phyloP scores from a whole-genome alignment of 2,888 invertebrate genomes.

The Caenorhabditis sinica region DNA sequence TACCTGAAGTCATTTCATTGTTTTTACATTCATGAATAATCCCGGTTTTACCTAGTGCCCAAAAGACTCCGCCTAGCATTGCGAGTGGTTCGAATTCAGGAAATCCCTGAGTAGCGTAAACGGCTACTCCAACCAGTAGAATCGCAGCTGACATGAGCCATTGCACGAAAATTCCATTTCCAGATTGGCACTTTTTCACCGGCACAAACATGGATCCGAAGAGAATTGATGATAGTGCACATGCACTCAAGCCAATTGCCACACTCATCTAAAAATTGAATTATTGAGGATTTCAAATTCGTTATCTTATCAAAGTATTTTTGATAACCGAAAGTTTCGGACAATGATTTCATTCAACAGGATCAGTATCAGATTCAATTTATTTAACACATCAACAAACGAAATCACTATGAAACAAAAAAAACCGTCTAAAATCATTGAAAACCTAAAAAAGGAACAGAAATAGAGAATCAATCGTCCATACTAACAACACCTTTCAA shows the following conservation, averaged over 20 bases:
- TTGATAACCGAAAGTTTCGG: neutral
- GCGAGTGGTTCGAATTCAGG: slow-evolving; percentile 85
- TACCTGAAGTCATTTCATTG: slow-evolving; percentile 84
- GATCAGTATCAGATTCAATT: neutral
- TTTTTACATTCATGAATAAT: no score
- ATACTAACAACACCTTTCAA: slow-evolving; percentile 72
- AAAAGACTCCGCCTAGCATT: slow-evolving; percentile 85
- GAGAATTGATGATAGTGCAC: slow-evolving; percentile 84
- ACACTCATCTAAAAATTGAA: slow-evolving; percentile 55
- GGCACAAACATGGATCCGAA: slow-evolving; percentile 85
- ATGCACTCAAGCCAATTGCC: slow-evolving; percentile 84
- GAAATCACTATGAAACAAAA: neutral
- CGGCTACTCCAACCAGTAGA: slow-evolving; percentile 84
- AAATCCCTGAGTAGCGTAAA: slow-evolving; percentile 83
- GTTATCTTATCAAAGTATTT: neutral
- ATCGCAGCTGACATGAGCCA: slow-evolving; percentile 85
- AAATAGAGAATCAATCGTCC: slow-evolving; percentile 70
- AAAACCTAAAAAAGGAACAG: slow-evolving; percentile 17
- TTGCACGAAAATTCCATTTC: slow-evolving; percentile 85
- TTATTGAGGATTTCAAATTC: neutral
- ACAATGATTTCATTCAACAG: neutral
- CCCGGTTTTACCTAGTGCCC: slow-evolving; percentile 84
- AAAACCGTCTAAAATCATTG: slow-evolving; percentile 16
- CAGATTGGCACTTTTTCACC: slow-evolving; percentile 85
- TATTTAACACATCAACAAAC: neutral